These are phyloP conservation scores for Vollenhovia emeryi DNA, from an alignment of 1,140 invertebrate genomes.

Conservation along the genomic window DNA sequence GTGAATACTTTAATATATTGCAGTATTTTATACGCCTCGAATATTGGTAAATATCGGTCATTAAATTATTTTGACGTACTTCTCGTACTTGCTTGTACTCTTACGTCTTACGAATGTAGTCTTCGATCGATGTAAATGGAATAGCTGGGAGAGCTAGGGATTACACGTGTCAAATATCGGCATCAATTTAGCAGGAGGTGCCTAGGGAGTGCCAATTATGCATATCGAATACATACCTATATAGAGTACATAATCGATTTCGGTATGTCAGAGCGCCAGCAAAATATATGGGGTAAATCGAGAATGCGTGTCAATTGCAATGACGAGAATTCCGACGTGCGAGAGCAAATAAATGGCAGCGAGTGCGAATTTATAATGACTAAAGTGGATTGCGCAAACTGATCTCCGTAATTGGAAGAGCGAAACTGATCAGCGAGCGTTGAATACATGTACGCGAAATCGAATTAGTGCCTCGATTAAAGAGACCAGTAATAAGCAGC, in stretches of 20 bases:
- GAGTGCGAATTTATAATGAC: slow-evolving; percentile 21
- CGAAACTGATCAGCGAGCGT: neutral
- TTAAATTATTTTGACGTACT: neutral
- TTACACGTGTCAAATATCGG: slow-evolving; percentile 56
- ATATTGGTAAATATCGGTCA: neutral
- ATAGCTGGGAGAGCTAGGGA: neutral
- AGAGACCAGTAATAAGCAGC: neutral
- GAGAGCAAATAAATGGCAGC: neutral
- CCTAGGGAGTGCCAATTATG: slow-evolving; percentile 44
- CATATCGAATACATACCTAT: slow-evolving; percentile 43
- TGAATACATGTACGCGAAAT: neutral
- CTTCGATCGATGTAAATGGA: slow-evolving; percentile 32
- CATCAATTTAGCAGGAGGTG: slow-evolving; percentile 32
- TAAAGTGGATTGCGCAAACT: slow-evolving; percentile 24
- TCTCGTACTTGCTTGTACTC: too few relatives aligned
- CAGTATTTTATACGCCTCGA: neutral
- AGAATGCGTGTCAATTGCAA: slow-evolving; percentile 39
- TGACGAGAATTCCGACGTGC: neutral
- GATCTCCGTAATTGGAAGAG: neutral
- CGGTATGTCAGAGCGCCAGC: neutral
- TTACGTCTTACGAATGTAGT: neutral
- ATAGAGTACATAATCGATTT: slow-evolving; percentile 42
- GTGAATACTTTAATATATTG: neutral
- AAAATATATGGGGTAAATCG: slow-evolving; percentile 39
- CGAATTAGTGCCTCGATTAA: neutral